Evolutionary conservation across 2,113 vertebrate species (phyloP), one percentile per base, ranked within the genome.

Genomic region (Dipodomys stephensi): DNA sequence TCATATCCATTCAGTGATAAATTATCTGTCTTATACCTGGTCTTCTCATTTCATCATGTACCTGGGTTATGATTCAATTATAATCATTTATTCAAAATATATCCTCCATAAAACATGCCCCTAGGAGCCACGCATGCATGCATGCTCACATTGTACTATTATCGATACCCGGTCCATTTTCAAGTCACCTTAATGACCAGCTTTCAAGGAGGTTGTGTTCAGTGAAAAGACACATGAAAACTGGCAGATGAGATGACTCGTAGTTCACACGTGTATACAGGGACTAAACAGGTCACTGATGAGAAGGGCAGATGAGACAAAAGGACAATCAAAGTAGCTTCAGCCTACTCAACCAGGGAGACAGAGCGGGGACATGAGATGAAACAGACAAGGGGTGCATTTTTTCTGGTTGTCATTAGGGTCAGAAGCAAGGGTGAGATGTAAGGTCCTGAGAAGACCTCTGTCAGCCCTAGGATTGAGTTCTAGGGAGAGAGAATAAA

Each of bases 21-120:
- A 68, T 68, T 85, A 73, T n/a, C 80, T 93, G 27, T 82, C 79
- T 83, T 93, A 62, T 68, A 30, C n/a, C n/a, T 88, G 64, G 9
- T 32, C n/a, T 71, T 96, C 62, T 81, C 30, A 30, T 64, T 88
- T 84, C 80, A 87, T 77, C 35, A 69, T 35, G 1, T 7, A 79
- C 16, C 53, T 64, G 28, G 53, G 71, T 46, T 30, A 88, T 6
- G 35, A 72, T 44, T 39, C n/a, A 69, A 32, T 32, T 28, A 73
- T 73, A 67, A 83, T 8, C 53, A 12, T 10, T 15, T 84, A 87
- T 85, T 87, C 90, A 93, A 87, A 79, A 32, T 74, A 1, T 19
- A 49, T 77, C 69, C 46, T 80, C 30, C 22, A 28, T 64, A 83
- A 87, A 23, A 53, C n/a, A 62, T 62, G 15, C 39, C 18, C 18